Evolutionary conservation across 2,797 vertebrate species (phyloP), one percentile per base, ranked within the genome.

Genomic region (Siniperca undulata): DNA sequence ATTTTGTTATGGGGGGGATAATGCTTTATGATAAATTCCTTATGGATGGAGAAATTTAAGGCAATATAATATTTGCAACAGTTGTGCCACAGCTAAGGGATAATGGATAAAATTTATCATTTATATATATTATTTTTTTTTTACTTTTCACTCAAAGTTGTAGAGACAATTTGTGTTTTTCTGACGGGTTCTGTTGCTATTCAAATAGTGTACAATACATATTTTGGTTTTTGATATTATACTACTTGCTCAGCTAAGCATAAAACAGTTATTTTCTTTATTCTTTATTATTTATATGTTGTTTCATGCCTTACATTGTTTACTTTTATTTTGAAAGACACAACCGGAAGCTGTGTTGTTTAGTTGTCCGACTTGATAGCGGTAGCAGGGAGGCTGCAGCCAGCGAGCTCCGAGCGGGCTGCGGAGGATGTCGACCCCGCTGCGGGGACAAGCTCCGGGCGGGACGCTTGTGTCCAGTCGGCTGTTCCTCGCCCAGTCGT

Each of bases 391-490:
- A 67, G 77, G 78, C 67, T 76, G 40, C 59, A 70, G 66, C 9
- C 70, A 74, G 85, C 64, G 55, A 88, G 83, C 88, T 85, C 86
- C 80, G 60, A 64, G 77, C 86, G 83, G 89, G 88, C 87, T 90
- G 85, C 89, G 84, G 90, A 89, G 79, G 88, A 93, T 90, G 93
- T 84, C 87, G 74, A 91, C 77, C 92, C 90, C 88, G 90, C 86
- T 72, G 86, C 94, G 88, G 92, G 84, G 93, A 92, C 91, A 64
- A 77, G 76, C 91, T 87, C 87, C 88, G 82, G 92, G 88, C 90
- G 79, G 90, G 85, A 93, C 90, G 92, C 82, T 53, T 20, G 82
- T 48, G 86, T 81, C 86, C 84, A 65, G 78, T 27, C 80, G 85
- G 76, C 75, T n/a, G 34, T 53, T 72, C 40, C 78, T 70, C 66